A percentile compares a stretch with the other conserved stretches of the same genome.
Conservation (phyloP, 2,113 vertebrate genomes). For the Psilopogon haemacephalus region DNA sequence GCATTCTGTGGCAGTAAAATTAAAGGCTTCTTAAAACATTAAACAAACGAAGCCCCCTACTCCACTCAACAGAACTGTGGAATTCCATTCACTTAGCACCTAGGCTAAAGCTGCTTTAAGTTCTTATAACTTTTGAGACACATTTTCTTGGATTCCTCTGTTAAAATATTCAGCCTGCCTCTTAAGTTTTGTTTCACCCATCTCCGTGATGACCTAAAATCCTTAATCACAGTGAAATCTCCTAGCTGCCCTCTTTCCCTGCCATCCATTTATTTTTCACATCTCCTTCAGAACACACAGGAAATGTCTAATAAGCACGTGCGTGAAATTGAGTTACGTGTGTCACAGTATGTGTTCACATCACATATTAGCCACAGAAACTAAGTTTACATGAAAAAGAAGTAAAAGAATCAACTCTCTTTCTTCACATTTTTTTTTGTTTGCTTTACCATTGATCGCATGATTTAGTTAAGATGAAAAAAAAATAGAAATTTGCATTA, state of each 20-base stretch:
- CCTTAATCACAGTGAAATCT: not conserved
- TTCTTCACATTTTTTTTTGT: not conserved
- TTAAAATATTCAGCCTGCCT: not conserved
- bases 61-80: rapidly evolving
- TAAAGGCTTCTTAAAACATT: not conserved
- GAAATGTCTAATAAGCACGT: too few species aligned
- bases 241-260: not conserved
- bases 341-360: not conserved
- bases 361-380: not conserved
- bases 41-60: not conserved
- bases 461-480: not conserved
- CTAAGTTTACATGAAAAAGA: not conserved
- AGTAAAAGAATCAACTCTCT: not conserved
- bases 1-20: not conserved
- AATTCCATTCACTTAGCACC: not conserved
- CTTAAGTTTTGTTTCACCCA: not conserved
- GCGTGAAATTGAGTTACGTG: too few species aligned
- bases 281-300: too few species aligned
- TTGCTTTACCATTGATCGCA: not conserved
- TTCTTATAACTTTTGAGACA: not conserved
- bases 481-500: not conserved
- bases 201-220: not conserved
- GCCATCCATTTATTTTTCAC: not conserved
- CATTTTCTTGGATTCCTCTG: not conserved
- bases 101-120: not conserved